Conservation (phyloP, 2,113 vertebrate genomes). For the Chroicocephalus ridibundus region DNA sequence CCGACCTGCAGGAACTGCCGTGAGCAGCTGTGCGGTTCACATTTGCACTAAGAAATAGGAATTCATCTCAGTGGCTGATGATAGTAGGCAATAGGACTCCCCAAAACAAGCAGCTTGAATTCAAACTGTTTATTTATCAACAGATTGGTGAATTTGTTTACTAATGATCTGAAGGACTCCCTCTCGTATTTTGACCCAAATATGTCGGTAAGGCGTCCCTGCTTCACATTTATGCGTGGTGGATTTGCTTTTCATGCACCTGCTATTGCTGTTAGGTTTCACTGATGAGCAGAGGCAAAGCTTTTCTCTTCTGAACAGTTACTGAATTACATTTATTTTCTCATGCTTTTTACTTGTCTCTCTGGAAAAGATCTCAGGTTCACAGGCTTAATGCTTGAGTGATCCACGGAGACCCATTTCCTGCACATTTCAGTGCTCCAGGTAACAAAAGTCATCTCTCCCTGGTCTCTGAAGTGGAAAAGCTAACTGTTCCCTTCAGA, state of each 20-base stretch:
- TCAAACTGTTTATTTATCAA: neutral
- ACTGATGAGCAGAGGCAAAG: neutral
- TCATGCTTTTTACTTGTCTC: neutral
- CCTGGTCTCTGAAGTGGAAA: slow-evolving; percentile 84
- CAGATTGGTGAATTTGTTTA: neutral
- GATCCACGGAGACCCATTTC: slow-evolving; percentile 69
- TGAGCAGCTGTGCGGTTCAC: neutral
- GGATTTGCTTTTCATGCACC: slow-evolving; percentile 15
- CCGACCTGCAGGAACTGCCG: fast-evolving
- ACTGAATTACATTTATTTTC: slow-evolving; percentile 59
- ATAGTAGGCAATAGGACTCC: neutral
- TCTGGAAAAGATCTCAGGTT: slow-evolving; percentile 72
- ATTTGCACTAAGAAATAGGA: neutral
- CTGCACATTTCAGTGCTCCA: slow-evolving; percentile 58
- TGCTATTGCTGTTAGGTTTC: slow-evolving; percentile 11
- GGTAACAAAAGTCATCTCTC: slow-evolving; percentile 80
- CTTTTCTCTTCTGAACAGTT: slow-evolving; percentile 10
- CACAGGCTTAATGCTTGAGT: slow-evolving; percentile 74
- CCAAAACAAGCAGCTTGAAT: neutral
- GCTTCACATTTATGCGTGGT: neutral
- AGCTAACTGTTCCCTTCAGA: slow-evolving; percentile 76
- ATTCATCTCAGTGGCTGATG: neutral
- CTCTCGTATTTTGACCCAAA: neutral
- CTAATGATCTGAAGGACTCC: neutral
- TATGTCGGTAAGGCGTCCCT: neutral